Evolutionary conservation across 1,140 invertebrate genomes (phyloP).

Genomic region (Asbolus verrucosus): DNA sequence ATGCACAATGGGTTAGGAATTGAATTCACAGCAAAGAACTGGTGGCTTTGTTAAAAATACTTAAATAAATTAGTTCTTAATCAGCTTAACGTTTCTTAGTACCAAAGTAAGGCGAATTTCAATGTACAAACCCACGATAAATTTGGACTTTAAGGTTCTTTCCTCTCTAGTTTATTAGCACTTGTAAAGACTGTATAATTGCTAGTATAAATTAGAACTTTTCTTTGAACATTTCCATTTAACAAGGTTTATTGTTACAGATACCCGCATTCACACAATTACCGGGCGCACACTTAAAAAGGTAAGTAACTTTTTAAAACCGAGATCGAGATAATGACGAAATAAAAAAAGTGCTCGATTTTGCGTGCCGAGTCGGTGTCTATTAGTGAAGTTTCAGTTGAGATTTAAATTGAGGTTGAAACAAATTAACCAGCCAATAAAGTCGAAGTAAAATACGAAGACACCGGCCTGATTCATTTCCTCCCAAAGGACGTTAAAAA

Average conservation of each 20-base stretch:
- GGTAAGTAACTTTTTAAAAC: slow-evolving; percentile 7
- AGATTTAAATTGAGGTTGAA: slow-evolving; percentile 32
- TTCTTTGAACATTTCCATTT: slow-evolving; percentile 14
- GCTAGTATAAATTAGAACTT: slow-evolving; percentile 12
- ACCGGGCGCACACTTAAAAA: not conserved
- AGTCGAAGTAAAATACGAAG: slow-evolving; percentile 58
- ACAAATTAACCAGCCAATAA: slow-evolving; percentile 51
- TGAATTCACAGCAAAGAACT: slow-evolving; percentile 13
- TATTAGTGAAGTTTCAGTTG: slow-evolving; percentile 30
- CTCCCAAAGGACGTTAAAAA: slow-evolving; percentile 60
- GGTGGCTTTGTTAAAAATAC: not conserved
- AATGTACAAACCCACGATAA: slow-evolving; percentile 4
- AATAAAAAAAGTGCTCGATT: slow-evolving; percentile 2
- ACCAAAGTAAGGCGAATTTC: not conserved
- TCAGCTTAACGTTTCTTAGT: slow-evolving; percentile 18
- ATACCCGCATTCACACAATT: slow-evolving; percentile 10
- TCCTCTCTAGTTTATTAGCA: slow-evolving; percentile 4
- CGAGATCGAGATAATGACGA: not conserved
- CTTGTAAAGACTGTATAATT: slow-evolving; percentile 6
- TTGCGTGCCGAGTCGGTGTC: slow-evolving; percentile 16
- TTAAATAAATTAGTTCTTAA: slow-evolving; percentile 28
- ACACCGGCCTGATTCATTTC: slow-evolving; percentile 58
- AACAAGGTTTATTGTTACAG: slow-evolving; percentile 19
- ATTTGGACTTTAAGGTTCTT: not conserved
- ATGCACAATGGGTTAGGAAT: not conserved